Conservation (phyloP, 2,797 vertebrate genomes). For the Parauchenoglanis ngamensis region DNA sequence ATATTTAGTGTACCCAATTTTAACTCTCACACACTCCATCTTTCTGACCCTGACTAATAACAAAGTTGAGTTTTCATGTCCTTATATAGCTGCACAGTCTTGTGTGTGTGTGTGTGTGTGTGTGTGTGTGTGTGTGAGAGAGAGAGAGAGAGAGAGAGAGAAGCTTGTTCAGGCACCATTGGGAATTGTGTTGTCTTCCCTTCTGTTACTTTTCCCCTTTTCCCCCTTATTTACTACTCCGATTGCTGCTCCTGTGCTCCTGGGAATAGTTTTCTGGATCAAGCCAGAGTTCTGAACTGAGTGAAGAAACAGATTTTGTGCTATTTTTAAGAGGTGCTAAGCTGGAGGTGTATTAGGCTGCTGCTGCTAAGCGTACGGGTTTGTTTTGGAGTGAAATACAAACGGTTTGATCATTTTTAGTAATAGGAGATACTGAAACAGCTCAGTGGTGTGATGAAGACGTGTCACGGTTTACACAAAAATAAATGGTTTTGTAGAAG, state of each 20-base stretch:
- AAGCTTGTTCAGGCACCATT: conserved; percentile 9
- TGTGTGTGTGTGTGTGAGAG: neutral
- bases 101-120: conserved; percentile 24
- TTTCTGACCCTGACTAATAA: conserved; percentile 71
- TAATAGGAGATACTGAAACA: neutral
- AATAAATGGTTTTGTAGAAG: neutral
- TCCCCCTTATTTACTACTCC: conserved; percentile 22
- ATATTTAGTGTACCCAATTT: conserved; percentile 48
- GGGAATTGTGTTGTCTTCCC: conserved; percentile 54
- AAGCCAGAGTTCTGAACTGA: neutral
- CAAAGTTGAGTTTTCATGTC: conserved; percentile 70
- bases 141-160: neutral
- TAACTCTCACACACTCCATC: conserved; percentile 47
- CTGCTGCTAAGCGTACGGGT: neutral
- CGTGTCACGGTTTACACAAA: neutral
- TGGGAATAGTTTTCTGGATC: conserved; percentile 30
- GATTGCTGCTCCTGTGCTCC: neutral
- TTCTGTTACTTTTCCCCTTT: conserved; percentile 45
- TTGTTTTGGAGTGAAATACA: neutral
- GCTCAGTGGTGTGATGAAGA: neutral
- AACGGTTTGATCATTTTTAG: neutral
- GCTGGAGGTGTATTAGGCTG: neutral
- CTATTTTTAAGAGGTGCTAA: conserved; percentile 19
- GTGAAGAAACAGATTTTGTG: neutral
- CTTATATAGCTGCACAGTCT: conserved; percentile 75